Evolutionary conservation across 2,797 vertebrate genomes (phyloP).

Genomic region (Betta splendens): DNA sequence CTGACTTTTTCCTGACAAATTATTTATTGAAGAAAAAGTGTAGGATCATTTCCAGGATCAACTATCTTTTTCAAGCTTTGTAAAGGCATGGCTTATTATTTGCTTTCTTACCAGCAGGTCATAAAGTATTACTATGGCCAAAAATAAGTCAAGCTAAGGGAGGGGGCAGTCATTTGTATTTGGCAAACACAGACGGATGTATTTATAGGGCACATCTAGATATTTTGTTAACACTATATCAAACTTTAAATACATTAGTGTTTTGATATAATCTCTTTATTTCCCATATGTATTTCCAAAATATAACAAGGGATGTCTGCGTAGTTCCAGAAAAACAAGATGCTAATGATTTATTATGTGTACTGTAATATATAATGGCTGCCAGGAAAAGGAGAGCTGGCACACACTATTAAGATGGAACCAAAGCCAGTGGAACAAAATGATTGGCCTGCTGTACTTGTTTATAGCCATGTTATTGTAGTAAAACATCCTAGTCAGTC

Average conservation of each 20-base stretch:
- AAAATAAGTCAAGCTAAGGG: conserved; percentile 55
- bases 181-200: conserved; percentile 31
- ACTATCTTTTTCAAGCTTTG: conserved; percentile 30
- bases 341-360: background rate
- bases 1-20: background rate
- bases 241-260: conserved; percentile 20
- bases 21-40: no score
- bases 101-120: conserved; percentile 28
- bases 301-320: background rate
- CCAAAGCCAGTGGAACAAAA: conserved; percentile 5
- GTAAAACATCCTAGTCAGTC: background rate
- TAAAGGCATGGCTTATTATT: conserved; percentile 32
- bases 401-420: background rate
- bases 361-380: background rate
- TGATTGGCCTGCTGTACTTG: background rate
- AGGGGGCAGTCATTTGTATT: conserved; percentile 23
- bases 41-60: no score
- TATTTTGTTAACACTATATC: conserved; percentile 31
- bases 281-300: background rate
- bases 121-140: conserved; percentile 33
- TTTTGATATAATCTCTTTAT: background rate
- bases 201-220: conserved; percentile 39
- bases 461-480: background rate
- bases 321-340: background rate
- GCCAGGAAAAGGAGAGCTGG: conserved; percentile 2